Conservation (phyloP, 2,888 invertebrate species). For the Andrena fulva region DNA sequence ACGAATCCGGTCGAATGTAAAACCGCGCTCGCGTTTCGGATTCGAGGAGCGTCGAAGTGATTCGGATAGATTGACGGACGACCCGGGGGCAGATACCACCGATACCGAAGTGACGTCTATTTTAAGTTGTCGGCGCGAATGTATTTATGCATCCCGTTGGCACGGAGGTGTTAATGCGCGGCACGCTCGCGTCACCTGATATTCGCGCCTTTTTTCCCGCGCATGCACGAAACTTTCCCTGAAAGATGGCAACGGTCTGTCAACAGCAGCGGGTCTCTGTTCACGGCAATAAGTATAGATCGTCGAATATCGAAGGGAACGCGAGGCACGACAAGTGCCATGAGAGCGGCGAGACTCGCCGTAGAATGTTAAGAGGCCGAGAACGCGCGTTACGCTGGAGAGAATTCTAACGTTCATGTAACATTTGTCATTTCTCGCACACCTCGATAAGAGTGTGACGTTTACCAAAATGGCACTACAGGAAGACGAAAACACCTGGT, state of each 20-base stretch:
- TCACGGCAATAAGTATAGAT: slow-evolving; percentile 47
- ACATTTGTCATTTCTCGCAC: slow-evolving; percentile 33
- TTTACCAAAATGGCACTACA: slow-evolving; percentile 86
- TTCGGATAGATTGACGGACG: no score
- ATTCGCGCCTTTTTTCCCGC: slow-evolving; percentile 45
- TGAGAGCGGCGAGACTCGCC: slow-evolving; percentile 30
- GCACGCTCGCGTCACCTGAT: slow-evolving; percentile 1
- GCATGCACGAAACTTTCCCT: slow-evolving; percentile 54
- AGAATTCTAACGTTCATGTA: slow-evolving; percentile 50
- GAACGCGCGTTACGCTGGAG: slow-evolving; percentile 26
- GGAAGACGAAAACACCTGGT: slow-evolving; percentile 89
- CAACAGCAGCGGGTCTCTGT: slow-evolving; percentile 68
- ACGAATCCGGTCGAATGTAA: no score
- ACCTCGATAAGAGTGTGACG: slow-evolving; percentile 65
- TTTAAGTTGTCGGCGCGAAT: neutral
- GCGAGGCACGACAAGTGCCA: slow-evolving; percentile 38
- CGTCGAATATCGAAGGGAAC: slow-evolving; percentile 44
- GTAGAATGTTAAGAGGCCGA: slow-evolving; percentile 56
- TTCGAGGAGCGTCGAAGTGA: no score
- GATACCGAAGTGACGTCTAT: neutral
- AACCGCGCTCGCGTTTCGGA: no score
- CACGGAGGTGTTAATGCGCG: neutral
- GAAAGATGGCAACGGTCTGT: slow-evolving; percentile 74
- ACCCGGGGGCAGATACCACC: no score
- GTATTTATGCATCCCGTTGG: neutral